phyloP scores from a whole-genome alignment of 2,888 invertebrate species.

The Ommatoiulus sabulosus region DNA sequence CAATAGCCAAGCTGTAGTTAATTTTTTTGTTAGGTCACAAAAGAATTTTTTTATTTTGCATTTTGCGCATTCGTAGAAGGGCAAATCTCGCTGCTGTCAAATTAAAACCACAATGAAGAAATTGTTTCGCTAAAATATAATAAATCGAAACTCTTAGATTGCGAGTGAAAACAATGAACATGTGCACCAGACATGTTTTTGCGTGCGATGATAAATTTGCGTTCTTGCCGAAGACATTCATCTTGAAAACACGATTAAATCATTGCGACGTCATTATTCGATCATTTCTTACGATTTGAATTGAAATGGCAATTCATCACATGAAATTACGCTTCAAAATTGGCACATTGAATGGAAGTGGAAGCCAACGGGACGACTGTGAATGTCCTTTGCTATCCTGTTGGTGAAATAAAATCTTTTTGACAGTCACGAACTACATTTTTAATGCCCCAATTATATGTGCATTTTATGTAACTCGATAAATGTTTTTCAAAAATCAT shows the following conservation, averaged over 20 bases:
- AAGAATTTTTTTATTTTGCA: conserved; percentile 6
- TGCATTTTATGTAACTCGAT: too few relatives aligned
- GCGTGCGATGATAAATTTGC: conserved; percentile 15
- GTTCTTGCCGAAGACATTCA: neutral
- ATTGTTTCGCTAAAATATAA: neutral
- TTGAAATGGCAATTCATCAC: neutral
- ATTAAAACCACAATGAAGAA: conserved; percentile 9
- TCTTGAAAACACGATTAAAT: conserved; percentile 31
- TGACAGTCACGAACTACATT: too few relatives aligned
- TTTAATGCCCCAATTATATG: too few relatives aligned
- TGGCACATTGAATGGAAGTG: neutral
- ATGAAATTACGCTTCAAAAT: neutral
- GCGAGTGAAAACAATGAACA: conserved; percentile 24
- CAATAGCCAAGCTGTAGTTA: neutral
- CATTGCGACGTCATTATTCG: conserved; percentile 11
- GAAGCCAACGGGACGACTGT: neutral
- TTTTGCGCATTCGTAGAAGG: neutral
- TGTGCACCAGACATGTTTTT: conserved; percentile 1
- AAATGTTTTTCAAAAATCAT: too few relatives aligned
- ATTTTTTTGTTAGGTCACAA: neutral
- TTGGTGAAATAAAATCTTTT: too few relatives aligned
- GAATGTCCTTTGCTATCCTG: too few relatives aligned
- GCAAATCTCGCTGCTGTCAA: conserved; percentile 14
- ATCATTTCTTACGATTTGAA: conserved; percentile 36
- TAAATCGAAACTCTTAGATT: neutral